A percentile compares a stretch with the other conserved stretches of the same genome.
Evolutionary conservation across 2,113 vertebrate genomes (phyloP).

Genomic region (Syngnathoides biaculeatus): DNA sequence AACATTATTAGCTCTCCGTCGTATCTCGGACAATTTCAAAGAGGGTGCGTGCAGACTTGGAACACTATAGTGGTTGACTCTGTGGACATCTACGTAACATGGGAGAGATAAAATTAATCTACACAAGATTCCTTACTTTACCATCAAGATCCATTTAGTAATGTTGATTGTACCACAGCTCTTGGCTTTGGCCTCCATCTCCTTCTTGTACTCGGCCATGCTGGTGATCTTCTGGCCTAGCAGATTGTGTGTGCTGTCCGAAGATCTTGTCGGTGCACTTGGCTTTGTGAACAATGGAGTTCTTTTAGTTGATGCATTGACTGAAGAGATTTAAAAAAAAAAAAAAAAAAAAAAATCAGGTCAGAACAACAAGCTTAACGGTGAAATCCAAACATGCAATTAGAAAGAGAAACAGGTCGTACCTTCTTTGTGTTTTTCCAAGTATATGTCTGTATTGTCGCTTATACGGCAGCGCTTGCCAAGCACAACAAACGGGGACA

Average conservation of each 20-base stretch:
- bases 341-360: conserved; percentile 6
- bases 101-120: neutral
- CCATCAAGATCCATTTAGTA: neutral
- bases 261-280: neutral
- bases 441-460: neutral
- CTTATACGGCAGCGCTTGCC: conserved; percentile 4
- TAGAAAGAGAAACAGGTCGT: neutral
- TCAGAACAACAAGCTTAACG: neutral
- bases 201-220: conserved; percentile 36
- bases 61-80: conserved; percentile 2
- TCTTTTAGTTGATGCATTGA: conserved; percentile 17
- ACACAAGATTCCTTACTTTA: neutral
- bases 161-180: conserved; percentile 22
- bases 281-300: conserved; percentile 1
- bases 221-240: neutral
- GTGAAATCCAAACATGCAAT: neutral
- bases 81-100: conserved; percentile 3
- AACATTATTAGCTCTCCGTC: conserved; percentile 22
- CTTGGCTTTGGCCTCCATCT: conserved; percentile 24
- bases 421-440: conserved; percentile 26
- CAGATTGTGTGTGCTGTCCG: neutral
- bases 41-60: neutral
- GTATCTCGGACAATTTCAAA: neutral
- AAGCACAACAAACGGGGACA: conserved; percentile 26
- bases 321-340: conserved; percentile 43